Evolutionary conservation across 2,888 invertebrate species (phyloP), one percentile per base, ranked within the genome.

Genomic region (Notodonta ziczac): DNA sequence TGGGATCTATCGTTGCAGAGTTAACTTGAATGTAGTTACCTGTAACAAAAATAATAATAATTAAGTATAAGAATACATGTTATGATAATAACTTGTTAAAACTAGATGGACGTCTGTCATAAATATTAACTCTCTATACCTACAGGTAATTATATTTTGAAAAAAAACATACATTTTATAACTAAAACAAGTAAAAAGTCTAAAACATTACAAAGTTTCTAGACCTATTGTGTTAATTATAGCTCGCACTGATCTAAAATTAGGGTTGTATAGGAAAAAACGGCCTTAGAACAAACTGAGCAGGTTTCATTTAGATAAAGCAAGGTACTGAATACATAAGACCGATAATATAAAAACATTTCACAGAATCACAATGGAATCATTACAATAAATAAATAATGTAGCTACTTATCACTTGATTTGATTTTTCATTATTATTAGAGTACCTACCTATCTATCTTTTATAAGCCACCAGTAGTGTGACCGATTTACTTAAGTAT

Each of bases 31-130:
- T 67, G 58, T 24, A 2, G 24, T 69, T 87, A 87, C 86, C 88
- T 87, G 86, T 66, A 87, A 87, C 78, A 83, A 74, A 73, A 73
- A 72, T 57, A 67, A 60, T 68, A 56, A 67, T 59, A 64, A 68
- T 74, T 46, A 46, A 24, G 24, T 2, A 24, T 24, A 24, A 24
- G 24, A 24, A 1, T 2, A 24, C 24, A 24, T 24, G 24, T 24
- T 35, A 35, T 5, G 4, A 35, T 35, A 35, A 35, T 3, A 35
- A 35, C 35, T 35, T 35, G 35, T 35, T 35, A 35, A 7, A 7
- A 35, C 2, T 35, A 3, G 35, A 4, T 35, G 35, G 7, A 35
- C 35, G 0, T 35, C 7, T 24, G 24, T 24, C 24, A 24, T 24
- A 24, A 24, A 24, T 24, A 24, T 24, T 24, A 24, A 24, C 24